A percentile compares a stretch with the other conserved stretches of the same genome.
Conservation (phyloP, 2,797 vertebrate species). For the Schizopygopsis malacanthus region DNA sequence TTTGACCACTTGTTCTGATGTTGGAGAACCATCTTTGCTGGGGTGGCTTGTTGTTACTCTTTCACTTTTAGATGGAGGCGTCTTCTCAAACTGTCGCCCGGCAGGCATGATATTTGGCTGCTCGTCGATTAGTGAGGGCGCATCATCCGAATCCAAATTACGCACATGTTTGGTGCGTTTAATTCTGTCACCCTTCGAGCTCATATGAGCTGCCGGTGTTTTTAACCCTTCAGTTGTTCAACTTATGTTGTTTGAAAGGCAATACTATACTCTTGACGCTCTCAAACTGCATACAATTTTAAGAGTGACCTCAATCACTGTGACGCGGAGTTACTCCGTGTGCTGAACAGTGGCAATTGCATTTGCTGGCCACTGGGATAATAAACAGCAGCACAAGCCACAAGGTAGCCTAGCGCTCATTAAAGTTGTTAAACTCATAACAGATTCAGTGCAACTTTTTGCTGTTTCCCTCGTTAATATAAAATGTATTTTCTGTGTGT, state of each 20-base stretch:
- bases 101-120: constrained; percentile 42
- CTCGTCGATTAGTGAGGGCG: constrained; percentile 10
- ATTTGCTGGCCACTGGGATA: not conserved
- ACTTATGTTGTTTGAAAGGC: not conserved
- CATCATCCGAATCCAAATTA: not conserved
- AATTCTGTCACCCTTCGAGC: not conserved
- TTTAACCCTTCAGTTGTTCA: not conserved
- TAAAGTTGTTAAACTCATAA: not conserved
- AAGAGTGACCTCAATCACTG: not conserved
- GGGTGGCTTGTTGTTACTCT: not conserved
- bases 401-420: not conserved
- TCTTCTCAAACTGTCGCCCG: constrained; percentile 59
- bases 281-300: not conserved
- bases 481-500: not conserved
- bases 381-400: not conserved
- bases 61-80: constrained; percentile 47
- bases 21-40: not conserved
- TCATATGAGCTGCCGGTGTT: constrained; percentile 15
- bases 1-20: not conserved
- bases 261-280: not conserved
- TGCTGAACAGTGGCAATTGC: not conserved
- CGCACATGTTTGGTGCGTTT: constrained; percentile 36
- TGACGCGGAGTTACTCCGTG: not conserved
- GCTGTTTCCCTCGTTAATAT: not conserved
- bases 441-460: not conserved